Percentiles rank a stretch among this genome's conserved stretches.
Evolutionary conservation across 2,113 vertebrate species (phyloP).

Genomic region (Phaethornis superciliosus): DNA sequence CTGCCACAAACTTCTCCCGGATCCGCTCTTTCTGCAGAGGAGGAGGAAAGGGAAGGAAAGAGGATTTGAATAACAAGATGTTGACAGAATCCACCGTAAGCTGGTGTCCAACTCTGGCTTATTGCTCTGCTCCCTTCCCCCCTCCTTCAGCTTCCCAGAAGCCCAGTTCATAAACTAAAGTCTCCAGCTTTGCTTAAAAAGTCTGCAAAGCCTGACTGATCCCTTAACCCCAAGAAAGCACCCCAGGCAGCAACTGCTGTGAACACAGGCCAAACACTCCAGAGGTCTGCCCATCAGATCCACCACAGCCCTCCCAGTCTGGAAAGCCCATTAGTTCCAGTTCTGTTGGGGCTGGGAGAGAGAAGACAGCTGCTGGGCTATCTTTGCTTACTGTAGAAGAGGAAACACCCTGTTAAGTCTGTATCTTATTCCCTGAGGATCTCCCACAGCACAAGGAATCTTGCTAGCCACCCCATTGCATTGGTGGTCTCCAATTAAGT

Average conservation of each 20-base stretch:
- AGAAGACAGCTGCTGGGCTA: not conserved
- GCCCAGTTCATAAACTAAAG: not conserved
- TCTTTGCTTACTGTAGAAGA: not conserved
- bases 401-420: not conserved
- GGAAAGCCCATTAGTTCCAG: not conserved
- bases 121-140: not conserved
- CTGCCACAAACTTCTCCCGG: slow-evolving; percentile 94
- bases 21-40: slow-evolving; percentile 90
- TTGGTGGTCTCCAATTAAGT: not conserved
- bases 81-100: not conserved
- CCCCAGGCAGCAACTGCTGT: not conserved
- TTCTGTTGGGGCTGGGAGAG: not conserved
- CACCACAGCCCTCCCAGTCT: not conserved
- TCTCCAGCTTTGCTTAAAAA: not conserved
- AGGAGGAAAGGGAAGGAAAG: not conserved
- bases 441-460: not conserved
- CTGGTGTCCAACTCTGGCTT: not conserved
- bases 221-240: not conserved
- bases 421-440: not conserved
- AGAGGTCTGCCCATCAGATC: not conserved
- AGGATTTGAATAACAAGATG: not conserved
- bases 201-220: not conserved
- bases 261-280: not conserved
- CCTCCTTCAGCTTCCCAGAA: not conserved
- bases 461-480: not conserved